Evolutionary conservation across 2,113 vertebrate species (phyloP), one percentile per base, ranked within the genome.

Genomic region (Tringa solitaria): DNA sequence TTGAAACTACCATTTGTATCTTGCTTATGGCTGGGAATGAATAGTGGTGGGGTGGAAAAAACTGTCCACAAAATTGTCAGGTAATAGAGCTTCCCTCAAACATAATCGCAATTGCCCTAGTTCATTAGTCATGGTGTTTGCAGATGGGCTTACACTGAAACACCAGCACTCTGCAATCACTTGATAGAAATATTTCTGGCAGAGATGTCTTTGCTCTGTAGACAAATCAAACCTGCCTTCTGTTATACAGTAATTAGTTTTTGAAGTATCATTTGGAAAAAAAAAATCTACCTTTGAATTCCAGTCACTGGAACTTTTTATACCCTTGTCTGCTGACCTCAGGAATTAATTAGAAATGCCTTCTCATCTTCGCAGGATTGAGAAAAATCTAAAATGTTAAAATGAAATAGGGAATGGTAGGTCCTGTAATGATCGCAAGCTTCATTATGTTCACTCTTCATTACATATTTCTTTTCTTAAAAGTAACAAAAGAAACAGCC

Each of bases 341-440:
- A 10, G 2, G 10, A 48, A 67, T 79, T 37, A 61, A 43, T 75
- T 78, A 10, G 17, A 86, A 91, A 9, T 22, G 13, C 27, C 28
- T 72, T 75, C 15, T 86, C 14, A 83, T 26, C 23, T 30, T 91
- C 28, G 51, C 21, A 57, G 67, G 17, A 78, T 43, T 1, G 6
- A 85, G 33, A 82, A 70, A 89, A 85, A 43, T 28, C 9, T 51
- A 78, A 74, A 81, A 88, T 41, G 73, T 68, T 45, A 35, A 41
- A 88, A 50, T 2, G 77, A 61, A 77, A 32, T 64, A 50, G 54
- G 24, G 5, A 73, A 69, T 6, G 12, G 4, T 50, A 60, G 45
- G 14, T 12, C 35, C 12, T 35, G 14, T 59, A 67, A 68, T 0
- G 0, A 13, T 39, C 45, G 33, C 16, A 64, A 64, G 0, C 12